A percentile compares a stretch with the other conserved stretches of the same genome.
Evolutionary conservation across 64 coral and sea anemone species (phyloP).

Genomic region (Montipora cactus): DNA sequence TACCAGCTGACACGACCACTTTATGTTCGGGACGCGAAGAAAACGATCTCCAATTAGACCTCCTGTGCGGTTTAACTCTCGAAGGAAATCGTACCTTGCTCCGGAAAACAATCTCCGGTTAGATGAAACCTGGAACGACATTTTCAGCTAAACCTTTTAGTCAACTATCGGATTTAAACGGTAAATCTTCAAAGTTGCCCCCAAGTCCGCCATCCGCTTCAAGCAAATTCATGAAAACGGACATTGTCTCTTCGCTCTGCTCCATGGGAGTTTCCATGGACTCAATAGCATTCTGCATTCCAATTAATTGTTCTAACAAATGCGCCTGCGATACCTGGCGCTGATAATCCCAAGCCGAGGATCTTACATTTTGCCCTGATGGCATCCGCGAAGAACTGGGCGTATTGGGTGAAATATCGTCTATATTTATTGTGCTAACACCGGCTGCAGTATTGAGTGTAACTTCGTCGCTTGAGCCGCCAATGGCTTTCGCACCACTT

Average conservation of each 20-base stretch:
- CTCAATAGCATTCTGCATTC: slow-evolving; percentile 82
- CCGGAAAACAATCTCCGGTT: neutral
- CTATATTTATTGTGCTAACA: slow-evolving; percentile 6
- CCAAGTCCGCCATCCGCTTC: slow-evolving; percentile 71
- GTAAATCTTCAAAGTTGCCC: slow-evolving; percentile 34
- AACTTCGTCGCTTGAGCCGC: neutral
- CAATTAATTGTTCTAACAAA: slow-evolving; percentile 70
- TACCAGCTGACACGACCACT: neutral
- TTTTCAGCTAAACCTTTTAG: neutral
- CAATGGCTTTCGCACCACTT: neutral
- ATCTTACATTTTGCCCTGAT: neutral
- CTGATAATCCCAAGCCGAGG: neutral
- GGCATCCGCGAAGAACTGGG: neutral
- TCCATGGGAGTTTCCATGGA: slow-evolving; percentile 82
- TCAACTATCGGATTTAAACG: neutral
- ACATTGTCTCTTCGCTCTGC: slow-evolving; percentile 75
- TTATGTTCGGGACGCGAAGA: neutral
- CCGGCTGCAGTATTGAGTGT: neutral
- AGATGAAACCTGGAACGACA: neutral
- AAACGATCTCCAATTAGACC: neutral
- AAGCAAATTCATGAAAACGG: slow-evolving; percentile 76
- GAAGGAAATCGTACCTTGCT: neutral
- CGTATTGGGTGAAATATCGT: slow-evolving; percentile 37
- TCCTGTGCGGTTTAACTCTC: neutral
- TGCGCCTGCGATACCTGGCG: slow-evolving; percentile 62